These are phyloP conservation scores for Oryzias dopingdopingensis DNA, from an alignment of 2,797 vertebrate genomes.

Conservation along the genomic window DNA sequence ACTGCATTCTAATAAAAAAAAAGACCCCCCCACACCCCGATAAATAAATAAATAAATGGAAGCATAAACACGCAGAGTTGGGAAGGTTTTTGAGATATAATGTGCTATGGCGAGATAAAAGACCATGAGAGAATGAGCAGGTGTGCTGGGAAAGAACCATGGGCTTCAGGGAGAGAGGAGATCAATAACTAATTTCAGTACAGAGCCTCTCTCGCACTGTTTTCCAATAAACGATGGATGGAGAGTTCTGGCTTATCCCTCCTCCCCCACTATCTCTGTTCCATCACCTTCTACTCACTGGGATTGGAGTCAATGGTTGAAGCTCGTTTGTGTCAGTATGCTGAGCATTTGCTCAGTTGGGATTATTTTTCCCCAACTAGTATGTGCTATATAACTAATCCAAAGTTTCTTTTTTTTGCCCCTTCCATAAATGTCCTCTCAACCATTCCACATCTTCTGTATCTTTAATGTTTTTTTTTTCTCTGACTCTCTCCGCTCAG, in stretches of 20 bases:
- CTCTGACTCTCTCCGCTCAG: conserved; percentile 16
- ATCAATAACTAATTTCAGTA: conserved; percentile 83
- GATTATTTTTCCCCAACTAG: conserved; percentile 54
- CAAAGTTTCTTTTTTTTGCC: conserved; percentile 51
- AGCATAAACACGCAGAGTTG: conserved; percentile 25
- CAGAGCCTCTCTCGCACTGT: conserved; percentile 75
- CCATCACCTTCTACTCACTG: conserved; percentile 63
- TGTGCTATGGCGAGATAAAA: conserved; percentile 54
- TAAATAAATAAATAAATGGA: conserved; percentile 17
- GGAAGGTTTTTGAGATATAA: conserved; percentile 38
- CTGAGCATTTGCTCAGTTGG: conserved; percentile 40
- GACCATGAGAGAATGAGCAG: conserved; percentile 72
- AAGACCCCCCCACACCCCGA: background rate
- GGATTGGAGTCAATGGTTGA: conserved; percentile 53
- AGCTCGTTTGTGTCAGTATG: conserved; percentile 34
- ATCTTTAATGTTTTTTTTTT: conserved; percentile 48
- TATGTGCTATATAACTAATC: conserved; percentile 55
- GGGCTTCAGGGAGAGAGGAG: conserved; percentile 74
- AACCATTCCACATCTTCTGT: conserved; percentile 45
- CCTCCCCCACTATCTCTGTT: conserved; percentile 66
- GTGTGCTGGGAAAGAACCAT: conserved; percentile 74
- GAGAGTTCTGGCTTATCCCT: conserved; percentile 67
- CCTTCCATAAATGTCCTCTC: conserved; percentile 47
- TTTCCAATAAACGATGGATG: conserved; percentile 81
- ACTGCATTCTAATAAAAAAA: background rate